phyloP scores from a whole-genome alignment of 1,140 invertebrate species.

The Aphelinus certus region DNA sequence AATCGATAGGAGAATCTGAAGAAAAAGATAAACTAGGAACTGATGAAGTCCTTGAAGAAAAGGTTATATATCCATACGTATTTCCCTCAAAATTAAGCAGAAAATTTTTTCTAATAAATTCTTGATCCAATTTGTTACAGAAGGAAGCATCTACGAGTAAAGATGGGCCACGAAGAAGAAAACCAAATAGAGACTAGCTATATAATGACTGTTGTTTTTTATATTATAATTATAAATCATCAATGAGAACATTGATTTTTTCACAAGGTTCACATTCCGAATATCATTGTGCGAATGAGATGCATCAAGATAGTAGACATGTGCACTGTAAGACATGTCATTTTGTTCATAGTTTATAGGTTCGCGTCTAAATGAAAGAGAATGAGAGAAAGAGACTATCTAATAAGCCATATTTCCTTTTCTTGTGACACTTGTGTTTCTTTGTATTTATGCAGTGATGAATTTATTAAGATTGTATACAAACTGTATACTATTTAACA shows the following conservation, averaged over 20 bases:
- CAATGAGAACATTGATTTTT: conserved; percentile 35
- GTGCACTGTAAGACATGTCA: conserved; percentile 24
- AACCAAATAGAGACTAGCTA: conserved; percentile 60
- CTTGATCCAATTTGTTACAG: conserved; percentile 18
- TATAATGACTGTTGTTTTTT: conserved; percentile 28
- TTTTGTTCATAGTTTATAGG: conserved; percentile 26
- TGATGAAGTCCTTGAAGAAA: conserved; percentile 55
- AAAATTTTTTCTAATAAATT: conserved; percentile 1
- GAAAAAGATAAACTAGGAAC: conserved; percentile 61
- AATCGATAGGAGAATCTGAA: conserved; percentile 56
- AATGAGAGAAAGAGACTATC: conserved; percentile 13
- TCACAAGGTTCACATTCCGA: conserved; percentile 37
- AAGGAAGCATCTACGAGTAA: conserved; percentile 41
- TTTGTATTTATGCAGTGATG: conserved; percentile 24
- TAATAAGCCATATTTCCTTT: conserved; percentile 20
- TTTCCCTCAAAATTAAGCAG: neutral
- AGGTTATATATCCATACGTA: conserved; percentile 47
- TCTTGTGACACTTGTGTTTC: conserved; percentile 26
- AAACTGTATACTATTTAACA: conserved; percentile 19
- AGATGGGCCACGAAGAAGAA: conserved; percentile 63
- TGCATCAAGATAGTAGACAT: conserved; percentile 5
- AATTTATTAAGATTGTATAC: conserved; percentile 27
- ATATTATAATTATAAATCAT: conserved; percentile 32
- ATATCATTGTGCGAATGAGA: conserved; percentile 12
- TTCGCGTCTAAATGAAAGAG: conserved; percentile 21